Evolutionary conservation across 2,888 invertebrate species (phyloP), one percentile per base, ranked within the genome.

Genomic region (Polylopha cassiicola): DNA sequence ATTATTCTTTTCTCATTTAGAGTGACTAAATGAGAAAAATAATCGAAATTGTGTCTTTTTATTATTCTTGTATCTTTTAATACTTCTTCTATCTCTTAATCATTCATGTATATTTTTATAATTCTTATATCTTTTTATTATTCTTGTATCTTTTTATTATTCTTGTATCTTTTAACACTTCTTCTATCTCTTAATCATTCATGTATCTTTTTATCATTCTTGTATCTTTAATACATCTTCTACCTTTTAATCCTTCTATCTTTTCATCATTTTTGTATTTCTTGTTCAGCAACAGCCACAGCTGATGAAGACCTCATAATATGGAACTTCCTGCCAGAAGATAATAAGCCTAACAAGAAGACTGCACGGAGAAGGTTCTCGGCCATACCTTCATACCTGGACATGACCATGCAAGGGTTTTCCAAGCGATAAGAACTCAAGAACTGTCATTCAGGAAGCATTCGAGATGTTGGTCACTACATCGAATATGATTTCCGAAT

Each of bases 301-400:
- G 60, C 61, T 6, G 80, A 67, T 21, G 86, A 86, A 51, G 85
- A 86, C 49, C 52, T 86, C 33, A 74, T 82, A 20, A 81, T 86
- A 50, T 86, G 82, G 82, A 85, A 84, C 50, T 86, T 85, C 21
- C 70, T 86, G 3, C 84, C 82, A 34, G 75, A 79, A 61, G 70
- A 74, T 21, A 61, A 63, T 9, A 54, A 52, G 3, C 66, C 59
- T 16, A 61, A 46, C 26, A 67, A 58, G 15, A 61, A 43, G 13
- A 47, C 37, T 3, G 56, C 52, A 17, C 45, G 48, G 17, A 70
- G 54, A 44, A 59, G 52, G 22, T 81, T 80, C 48, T 70, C 57
- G 1, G 63, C 66, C 0, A 44, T 82, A 1, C 81, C 84, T 1
- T 68, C 70, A 0, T 74, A 55, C 30, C 45, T 80, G 3, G 84